These are phyloP conservation scores for Falco berigora DNA, from an alignment of 2,797 vertebrate genomes.

Conservation along the genomic window DNA sequence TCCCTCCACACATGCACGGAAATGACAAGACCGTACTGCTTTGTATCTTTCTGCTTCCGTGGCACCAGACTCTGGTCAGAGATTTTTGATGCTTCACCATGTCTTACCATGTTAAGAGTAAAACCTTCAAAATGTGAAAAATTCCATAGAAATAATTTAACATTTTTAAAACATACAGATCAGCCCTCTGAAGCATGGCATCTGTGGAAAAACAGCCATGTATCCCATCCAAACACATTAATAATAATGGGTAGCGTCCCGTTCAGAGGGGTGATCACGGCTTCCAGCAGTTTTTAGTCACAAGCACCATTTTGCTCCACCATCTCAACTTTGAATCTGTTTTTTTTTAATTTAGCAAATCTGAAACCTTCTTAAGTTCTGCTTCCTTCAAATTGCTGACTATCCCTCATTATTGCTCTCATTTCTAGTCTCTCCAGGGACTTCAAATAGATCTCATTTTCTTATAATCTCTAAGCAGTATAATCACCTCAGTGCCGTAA, in stretches of 20 bases:
- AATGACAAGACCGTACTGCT: not conserved
- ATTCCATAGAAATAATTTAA: not conserved
- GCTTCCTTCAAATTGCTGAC: not conserved
- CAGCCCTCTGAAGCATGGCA: not conserved
- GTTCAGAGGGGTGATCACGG: not conserved
- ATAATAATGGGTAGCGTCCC: not conserved
- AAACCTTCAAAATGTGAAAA: not conserved
- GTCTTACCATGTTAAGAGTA: not conserved
- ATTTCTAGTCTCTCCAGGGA: not conserved
- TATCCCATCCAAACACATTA: not conserved
- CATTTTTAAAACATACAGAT: not conserved
- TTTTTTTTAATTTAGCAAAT: not conserved
- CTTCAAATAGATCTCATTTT: constrained; percentile 2
- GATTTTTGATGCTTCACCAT: not conserved
- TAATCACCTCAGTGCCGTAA: not conserved
- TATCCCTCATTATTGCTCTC: not conserved
- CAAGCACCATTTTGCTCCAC: not conserved
- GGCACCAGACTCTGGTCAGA: not conserved
- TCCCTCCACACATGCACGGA: not conserved
- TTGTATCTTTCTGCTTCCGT: not conserved
- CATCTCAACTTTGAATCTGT: not conserved
- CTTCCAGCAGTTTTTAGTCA: not conserved
- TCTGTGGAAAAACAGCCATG: not conserved
- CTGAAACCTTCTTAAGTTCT: not conserved
- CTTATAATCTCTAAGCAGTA: not conserved